Conservation (phyloP, 2,113 vertebrate species). For the Nyctereutes procyonoides region DNA sequence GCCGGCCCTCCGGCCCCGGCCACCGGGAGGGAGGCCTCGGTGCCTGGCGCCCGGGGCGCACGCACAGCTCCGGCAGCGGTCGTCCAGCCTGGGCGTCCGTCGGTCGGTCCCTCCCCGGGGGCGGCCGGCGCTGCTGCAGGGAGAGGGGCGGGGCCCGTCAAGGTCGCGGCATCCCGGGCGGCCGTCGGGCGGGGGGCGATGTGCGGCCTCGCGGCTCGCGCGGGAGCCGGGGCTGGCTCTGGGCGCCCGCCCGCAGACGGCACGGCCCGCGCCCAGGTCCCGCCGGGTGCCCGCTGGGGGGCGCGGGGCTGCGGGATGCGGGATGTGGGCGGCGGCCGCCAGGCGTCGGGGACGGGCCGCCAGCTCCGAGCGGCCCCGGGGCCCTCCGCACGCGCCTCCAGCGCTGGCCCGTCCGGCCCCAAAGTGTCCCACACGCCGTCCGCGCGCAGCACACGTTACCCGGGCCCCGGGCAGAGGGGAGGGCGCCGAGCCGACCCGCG, state of each 20-base stretch:
- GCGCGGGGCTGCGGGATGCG: too few species aligned
- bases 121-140: constrained; percentile 27
- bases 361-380: background rate
- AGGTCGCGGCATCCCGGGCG: background rate
- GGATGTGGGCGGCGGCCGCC: background rate
- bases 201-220: too few species aligned
- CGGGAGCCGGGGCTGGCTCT: background rate
- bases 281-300: too few species aligned
- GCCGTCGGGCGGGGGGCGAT: background rate
- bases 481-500: background rate
- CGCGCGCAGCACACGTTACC: background rate
- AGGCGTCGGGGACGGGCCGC: background rate
- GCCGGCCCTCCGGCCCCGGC: constrained; percentile 85
- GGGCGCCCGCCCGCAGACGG: too few species aligned
- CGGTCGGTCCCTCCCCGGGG: too few species aligned
- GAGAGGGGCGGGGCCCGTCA: background rate
- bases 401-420: background rate
- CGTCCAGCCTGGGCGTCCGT: constrained; percentile 92
- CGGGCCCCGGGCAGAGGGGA: background rate
- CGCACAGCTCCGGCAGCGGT: constrained; percentile 92
- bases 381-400: background rate
- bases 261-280: background rate
- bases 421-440: background rate
- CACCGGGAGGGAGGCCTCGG: constrained; percentile 79
- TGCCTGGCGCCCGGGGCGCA: constrained; percentile 84